Percentiles rank a stretch among this genome's conserved stretches.
Evolutionary conservation across 2,888 invertebrate genomes (phyloP).

Genomic region (Amiota communis): DNA sequence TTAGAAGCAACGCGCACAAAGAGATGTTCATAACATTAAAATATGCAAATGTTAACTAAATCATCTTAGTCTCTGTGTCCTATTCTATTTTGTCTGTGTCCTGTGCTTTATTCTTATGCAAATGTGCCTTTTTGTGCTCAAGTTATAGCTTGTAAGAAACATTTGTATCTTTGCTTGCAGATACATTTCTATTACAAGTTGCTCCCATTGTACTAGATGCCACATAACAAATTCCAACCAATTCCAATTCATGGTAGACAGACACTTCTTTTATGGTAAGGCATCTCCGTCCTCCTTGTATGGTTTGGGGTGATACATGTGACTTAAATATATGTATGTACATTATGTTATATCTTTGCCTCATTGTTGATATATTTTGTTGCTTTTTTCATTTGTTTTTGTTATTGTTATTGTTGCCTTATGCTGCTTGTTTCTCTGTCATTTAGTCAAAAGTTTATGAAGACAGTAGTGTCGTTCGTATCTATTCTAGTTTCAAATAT

Average conservation of each 20-base stretch:
- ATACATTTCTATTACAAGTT: conserved; percentile 18
- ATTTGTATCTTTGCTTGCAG: conserved; percentile 48
- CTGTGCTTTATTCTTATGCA: conserved; percentile 61
- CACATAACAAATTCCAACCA: no score
- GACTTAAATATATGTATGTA: not conserved
- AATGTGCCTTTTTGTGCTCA: conserved; percentile 66
- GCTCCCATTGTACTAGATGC: not conserved
- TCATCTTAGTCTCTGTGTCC: conserved; percentile 35
- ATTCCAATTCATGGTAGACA: no score
- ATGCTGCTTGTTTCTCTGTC: conserved; percentile 9
- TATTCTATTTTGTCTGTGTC: conserved; percentile 11
- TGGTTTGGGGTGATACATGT: conserved; percentile 5
- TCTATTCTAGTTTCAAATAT: no score
- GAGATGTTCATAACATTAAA: not conserved
- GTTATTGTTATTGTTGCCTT: not conserved
- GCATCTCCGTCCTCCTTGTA: not conserved
- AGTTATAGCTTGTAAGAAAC: conserved; percentile 64
- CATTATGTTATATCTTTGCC: no score
- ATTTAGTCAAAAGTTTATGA: conserved; percentile 16
- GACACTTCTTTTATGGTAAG: no score
- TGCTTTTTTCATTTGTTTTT: not conserved
- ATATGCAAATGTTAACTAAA: conserved; percentile 16
- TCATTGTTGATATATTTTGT: not conserved
- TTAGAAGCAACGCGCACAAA: not conserved
- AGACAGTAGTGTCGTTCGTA: not conserved